These are phyloP conservation scores for Entomyzon cyanotis DNA, from an alignment of 2,113 vertebrate genomes.

Conservation along the genomic window DNA sequence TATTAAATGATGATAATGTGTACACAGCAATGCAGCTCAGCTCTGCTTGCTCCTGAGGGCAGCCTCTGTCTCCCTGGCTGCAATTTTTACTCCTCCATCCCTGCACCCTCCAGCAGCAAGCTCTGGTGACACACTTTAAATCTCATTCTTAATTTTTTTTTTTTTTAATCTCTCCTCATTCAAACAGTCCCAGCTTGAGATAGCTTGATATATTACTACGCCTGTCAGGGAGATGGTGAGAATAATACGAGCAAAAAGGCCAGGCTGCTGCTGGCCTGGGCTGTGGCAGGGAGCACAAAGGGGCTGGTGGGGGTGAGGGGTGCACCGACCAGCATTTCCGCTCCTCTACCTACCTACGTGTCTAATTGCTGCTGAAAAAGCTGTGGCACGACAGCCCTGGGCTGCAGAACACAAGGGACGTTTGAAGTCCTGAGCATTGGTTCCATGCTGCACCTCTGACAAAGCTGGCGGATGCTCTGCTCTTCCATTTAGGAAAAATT, in stretches of 20 bases:
- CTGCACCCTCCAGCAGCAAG: neutral
- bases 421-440: neutral
- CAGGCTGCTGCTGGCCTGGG: neutral
- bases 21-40: rapidly evolving
- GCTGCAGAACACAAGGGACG: neutral
- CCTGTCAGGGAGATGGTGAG: conserved; percentile 27
- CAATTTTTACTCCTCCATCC: neutral
- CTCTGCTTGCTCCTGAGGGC: neutral
- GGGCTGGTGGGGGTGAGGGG: neutral
- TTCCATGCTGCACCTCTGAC: neutral
- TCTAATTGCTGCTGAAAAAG: neutral
- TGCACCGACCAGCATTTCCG: neutral
- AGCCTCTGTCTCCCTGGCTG: neutral
- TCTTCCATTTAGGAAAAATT: neutral
- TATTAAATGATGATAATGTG: neutral
- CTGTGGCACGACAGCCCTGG: neutral
- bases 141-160: neutral
- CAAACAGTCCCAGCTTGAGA: conserved; percentile 15
- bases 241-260: neutral
- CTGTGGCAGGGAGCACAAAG: neutral
- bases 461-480: rapidly evolving
- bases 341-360: neutral
- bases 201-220: neutral
- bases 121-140: neutral
- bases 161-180: neutral